Evolutionary conservation across 2,888 invertebrate species (phyloP), one percentile per base, ranked within the genome.

Genomic region (Lydus trimaculatus): DNA sequence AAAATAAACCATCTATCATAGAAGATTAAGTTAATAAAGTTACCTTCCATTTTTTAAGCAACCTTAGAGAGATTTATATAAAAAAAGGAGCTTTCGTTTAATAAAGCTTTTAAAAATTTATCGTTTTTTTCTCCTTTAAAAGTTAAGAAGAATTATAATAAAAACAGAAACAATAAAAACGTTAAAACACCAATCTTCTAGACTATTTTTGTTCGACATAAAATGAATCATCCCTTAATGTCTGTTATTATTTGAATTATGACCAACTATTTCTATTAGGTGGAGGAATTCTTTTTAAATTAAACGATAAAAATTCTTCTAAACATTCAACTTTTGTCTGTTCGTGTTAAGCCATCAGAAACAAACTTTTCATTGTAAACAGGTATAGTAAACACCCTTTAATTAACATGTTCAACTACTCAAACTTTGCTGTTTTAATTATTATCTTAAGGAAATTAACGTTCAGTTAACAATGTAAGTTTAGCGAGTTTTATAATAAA

Each of bases 181-280:
- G 13, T 36, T 36, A 36, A 36, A 36, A 36, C 36, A 36, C 36
- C 36, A 13, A 43, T 36, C 36, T 17, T 23, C 48, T 48, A 20
- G 48, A 48, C 20, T 8, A 13, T 48, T 43, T 43, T 17, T 17
- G 2, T 8, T 17, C 17, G 7, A 17, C 2, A 59, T 60, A 67
- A 63, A 59, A n/a, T 60, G 20, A 63, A 61, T 13, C 59, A 25
- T 59, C 60, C 36, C 33, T 36, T 31, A 31, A 23, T 5, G 7
- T 20, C 62, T 59, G 39, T 56, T 58, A 65, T 68, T 56, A 68
- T 43, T 64, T 67, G 64, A 68, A 43, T 68, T 65, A 68, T 68
- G 62, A 61, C 36, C 58, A 64, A 58, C 36, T 43, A 63, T 43
- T 58, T 28, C 28, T 61, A n/a, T 65, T 64, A 68, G 61, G 31